These are phyloP conservation scores for Caenorhabditis sp. DNA, from an alignment of 2,888 invertebrate species.

Conservation along the genomic window DNA sequence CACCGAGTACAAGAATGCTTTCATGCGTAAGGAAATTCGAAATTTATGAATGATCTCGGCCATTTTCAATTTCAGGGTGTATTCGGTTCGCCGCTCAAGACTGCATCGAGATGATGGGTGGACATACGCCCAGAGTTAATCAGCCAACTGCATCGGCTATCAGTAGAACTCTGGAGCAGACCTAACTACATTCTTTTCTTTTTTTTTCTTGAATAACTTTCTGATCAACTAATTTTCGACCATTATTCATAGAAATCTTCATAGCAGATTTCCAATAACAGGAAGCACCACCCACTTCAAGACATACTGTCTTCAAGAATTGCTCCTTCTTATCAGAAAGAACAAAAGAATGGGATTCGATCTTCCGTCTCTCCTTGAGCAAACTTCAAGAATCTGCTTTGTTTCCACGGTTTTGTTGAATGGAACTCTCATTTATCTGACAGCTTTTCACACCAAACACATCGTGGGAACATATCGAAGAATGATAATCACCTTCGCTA, in stretches of 20 bases:
- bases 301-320: no score
- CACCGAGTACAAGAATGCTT: slow-evolving; percentile 11
- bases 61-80: not conserved
- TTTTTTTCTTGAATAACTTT: no score
- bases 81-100: not conserved
- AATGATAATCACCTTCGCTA: slow-evolving; percentile 27
- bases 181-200: not conserved
- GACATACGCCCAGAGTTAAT: not conserved
- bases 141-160: not conserved
- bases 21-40: not conserved
- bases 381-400: not conserved
- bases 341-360: not conserved
- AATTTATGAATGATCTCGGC: not conserved
- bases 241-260: no score
- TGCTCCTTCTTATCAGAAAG: not conserved
- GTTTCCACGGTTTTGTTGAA: not conserved
- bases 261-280: no score
- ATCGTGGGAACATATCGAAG: slow-evolving; percentile 29
- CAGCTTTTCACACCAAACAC: not conserved
- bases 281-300: no score
- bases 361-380: not conserved
- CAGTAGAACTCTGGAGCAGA: not conserved
- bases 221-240: no score
- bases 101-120: not conserved
- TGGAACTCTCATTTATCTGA: no score